Evolutionary conservation across 2,113 vertebrate species (phyloP), one percentile per base, ranked within the genome.

Genomic region (Istiophorus platypterus): DNA sequence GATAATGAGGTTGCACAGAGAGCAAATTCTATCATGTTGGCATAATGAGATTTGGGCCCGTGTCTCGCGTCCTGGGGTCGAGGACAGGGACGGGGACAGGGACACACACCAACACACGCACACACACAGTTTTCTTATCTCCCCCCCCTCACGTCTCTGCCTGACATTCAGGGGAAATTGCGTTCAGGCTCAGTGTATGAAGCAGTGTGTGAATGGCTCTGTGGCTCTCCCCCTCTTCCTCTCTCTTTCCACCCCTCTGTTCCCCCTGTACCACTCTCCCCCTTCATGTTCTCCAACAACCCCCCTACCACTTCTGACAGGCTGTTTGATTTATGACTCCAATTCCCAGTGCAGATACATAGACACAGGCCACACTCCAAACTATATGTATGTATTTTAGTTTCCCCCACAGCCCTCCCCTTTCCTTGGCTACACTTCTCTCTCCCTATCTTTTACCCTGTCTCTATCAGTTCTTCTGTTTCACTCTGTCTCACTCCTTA

Each of bases 1-100:
- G 93, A 93, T 95, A 95, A 95, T 95, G 92, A 95, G 94, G 94
- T 95, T 95, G 95, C 93, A 92, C 90, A 91, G 89, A 89, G 92
- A 94, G 91, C 93, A 93, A 93, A 94, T 95, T 91, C 91, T 94
- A 92, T 94, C 93, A 93, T 94, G 94, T 95, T 85, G 64, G 88
- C 81, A 89, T 95, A 94, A 94, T 94, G 93, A 94, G 93, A 94
- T 94, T 93, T 93, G 90, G 88, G 86, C 64, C 73, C 7, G 85
- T 76, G 86, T 90, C 90, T 89, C 66, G 4, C 57, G 81, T 91
- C 85, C 75, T 51, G 85, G 84, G 92, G 92, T 93, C 78, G 87
- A 91, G 88, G 88, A 93, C 88, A 70, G 82, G 86, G 79, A 80
- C 49, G 64, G 63, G 69, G 66, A 82, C 82, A 39, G 37, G 49